Evolutionary conservation across 2,888 invertebrate genomes (phyloP), one percentile per base, ranked within the genome.

Genomic region (Catonia carolina): DNA sequence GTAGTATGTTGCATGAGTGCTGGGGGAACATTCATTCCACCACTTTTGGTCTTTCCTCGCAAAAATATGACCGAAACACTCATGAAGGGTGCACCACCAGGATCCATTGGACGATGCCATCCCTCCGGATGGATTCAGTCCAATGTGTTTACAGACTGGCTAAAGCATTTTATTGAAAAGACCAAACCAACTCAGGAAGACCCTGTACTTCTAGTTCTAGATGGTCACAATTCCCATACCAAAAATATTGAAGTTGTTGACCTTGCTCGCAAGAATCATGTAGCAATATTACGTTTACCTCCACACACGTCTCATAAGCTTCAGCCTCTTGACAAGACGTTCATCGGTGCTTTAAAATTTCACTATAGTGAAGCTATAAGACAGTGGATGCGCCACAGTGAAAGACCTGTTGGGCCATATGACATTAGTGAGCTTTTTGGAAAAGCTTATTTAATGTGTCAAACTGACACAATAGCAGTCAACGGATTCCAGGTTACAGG

Each of bases 41-140:
- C 70, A 2, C 58, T 67, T 31, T 57, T 71, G 12, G 67, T 72
- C 52, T 71, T 69, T 62, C 64, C 64, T 1, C 45, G 69, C 4
- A 67, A 69, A 58, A 66, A 68, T 35, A 66, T 67, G 64, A 68
- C 69, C 42, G 56, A 58, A 1, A 62, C 67, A 23, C 56, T 70
- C 12, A 58, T 68, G 54, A 62, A 69, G 51, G 67, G 65, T 17
- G 67, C 67, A n/a, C 69, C 68, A 41, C 60, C 65, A 23, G 67
- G 65, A 23, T 53, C 66, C 31, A 61, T 67, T 12, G 63, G 60
- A 47, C 63, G 55, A 47, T 67, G 65, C 56, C 67, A 69, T 57
- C 60, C 62, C 58, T 59, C 60, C 60, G 67, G 68, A n/a, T 70
- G 68, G 69, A 66, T 58, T 10, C 69, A 70, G 56, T 49, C 60